These are phyloP conservation scores for Myopa testacea DNA, from an alignment of 2,888 invertebrate species.

Conservation along the genomic window DNA sequence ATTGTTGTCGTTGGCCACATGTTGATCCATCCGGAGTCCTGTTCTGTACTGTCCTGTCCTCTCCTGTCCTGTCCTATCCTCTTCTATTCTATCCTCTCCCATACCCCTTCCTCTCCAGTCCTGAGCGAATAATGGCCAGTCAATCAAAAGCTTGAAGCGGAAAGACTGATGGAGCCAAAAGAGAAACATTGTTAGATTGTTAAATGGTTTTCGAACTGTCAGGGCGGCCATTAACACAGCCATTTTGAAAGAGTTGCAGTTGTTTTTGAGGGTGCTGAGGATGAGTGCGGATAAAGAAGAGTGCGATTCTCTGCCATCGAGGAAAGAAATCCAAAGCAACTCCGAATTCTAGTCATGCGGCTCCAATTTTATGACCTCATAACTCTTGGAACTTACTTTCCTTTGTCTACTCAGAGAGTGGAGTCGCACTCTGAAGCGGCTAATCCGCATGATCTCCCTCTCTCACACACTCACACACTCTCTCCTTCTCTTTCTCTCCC, in stretches of 20 bases:
- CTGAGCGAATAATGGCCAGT: neutral
- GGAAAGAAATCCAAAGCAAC: neutral
- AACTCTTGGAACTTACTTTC: neutral
- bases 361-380: neutral
- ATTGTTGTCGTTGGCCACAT: conserved; percentile 3
- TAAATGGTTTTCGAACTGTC: conserved; percentile 18
- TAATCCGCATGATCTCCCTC: neutral
- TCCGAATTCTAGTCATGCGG: neutral
- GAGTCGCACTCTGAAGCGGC: neutral
- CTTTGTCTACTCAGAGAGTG: neutral
- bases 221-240: conserved; percentile 10
- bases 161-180: neutral
- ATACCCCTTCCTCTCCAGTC: neutral
- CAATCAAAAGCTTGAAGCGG: neutral
- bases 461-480: neutral
- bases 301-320: no score
- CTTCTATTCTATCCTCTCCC: neutral
- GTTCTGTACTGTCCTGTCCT: no score
- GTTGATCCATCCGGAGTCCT: neutral
- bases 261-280: neutral
- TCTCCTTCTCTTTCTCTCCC: neutral
- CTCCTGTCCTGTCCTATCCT: no score
- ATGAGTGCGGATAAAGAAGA: neutral
- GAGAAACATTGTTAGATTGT: neutral
- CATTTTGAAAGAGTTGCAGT: conserved; percentile 7